Evolutionary conservation across 2,113 vertebrate genomes (phyloP).

Genomic region (Alaudala cheleensis): DNA sequence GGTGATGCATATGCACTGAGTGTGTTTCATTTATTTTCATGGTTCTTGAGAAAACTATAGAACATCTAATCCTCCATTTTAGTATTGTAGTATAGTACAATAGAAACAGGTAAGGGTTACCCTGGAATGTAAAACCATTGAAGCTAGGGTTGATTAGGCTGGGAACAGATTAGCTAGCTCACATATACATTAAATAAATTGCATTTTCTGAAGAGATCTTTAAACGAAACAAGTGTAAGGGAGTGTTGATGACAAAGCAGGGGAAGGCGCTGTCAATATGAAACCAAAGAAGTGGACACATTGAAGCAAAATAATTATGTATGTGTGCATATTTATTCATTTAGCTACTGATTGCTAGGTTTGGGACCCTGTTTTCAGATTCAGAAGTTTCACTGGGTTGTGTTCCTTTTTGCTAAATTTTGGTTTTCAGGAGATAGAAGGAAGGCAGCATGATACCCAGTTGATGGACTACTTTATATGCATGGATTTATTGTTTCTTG

Average conservation of each 20-base stretch:
- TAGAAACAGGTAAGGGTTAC: not conserved
- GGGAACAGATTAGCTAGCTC: not conserved
- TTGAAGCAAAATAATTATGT: not conserved
- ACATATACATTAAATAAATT: not conserved
- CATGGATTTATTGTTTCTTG: not conserved
- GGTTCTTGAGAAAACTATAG: not conserved
- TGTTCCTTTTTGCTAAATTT: not conserved
- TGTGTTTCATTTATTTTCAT: not conserved
- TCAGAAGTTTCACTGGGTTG: not conserved
- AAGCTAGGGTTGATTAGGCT: not conserved
- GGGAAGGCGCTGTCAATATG: not conserved
- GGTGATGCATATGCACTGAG: not conserved
- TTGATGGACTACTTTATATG: not conserved
- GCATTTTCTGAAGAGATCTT: not conserved
- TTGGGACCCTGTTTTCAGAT: not conserved
- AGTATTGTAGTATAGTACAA: not conserved
- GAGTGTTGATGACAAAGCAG: not conserved
- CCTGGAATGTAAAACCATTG: not conserved
- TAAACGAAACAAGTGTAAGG: not conserved
- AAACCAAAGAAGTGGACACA: not conserved
- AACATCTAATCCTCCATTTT: not conserved
- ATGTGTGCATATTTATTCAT: not conserved
- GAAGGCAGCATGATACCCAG: not conserved
- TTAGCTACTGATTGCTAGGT: not conserved
- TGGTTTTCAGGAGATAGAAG: not conserved